Base-by-base conservation (phyloP, 2,113 vertebrate species). In the Gadus macrocephalus region DNA sequence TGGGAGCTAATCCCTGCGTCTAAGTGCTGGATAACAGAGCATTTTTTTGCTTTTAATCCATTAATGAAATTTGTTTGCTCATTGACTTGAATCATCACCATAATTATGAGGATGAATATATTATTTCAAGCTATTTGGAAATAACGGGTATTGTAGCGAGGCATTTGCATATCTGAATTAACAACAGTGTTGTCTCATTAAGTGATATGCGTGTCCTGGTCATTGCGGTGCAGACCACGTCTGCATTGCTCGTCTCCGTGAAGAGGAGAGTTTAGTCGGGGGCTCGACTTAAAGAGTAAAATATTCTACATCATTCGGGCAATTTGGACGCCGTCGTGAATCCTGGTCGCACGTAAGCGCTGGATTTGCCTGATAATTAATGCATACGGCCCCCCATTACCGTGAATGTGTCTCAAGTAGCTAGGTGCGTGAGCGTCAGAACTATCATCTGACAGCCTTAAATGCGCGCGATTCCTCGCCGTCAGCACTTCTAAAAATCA, bases 31-130 rank as follows among this genome's bases (percentile, higher is more conserved):
- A 87, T 90, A 90, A 89, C 85, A 81, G 84, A 85, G 87, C 82
- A 87, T 89, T 91, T 49, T 91, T 88, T 89, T 86, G 90, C 88
- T 90, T 91, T 85, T 88, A 91, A 85, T 91, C 86, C 86, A 87
- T 90, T 92, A 91, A 92, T 91, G 90, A 90, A 91, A 91, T 92
- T 89, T 93, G 91, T 92, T 88, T 91, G 90, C 88, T 91, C 88
- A 91, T 87, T 91, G 91, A 89, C 86, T 90, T 92, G 89, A 90
- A 91, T 91, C 91, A 90, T 86, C 84, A 83, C 81, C 85, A 71
- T 91, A 91, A 91, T 92, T 91, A 91, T 85, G 64, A 73, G 78
- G 82, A 84, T 78, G 81, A 89, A 88, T 86, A 88, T 89, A 91
- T 91, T 87, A 89, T 90, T 91, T 89, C 75, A 76, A 87, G 85